Conservation (phyloP, 2,888 invertebrate species). For the Opisthograptis luteolata region DNA sequence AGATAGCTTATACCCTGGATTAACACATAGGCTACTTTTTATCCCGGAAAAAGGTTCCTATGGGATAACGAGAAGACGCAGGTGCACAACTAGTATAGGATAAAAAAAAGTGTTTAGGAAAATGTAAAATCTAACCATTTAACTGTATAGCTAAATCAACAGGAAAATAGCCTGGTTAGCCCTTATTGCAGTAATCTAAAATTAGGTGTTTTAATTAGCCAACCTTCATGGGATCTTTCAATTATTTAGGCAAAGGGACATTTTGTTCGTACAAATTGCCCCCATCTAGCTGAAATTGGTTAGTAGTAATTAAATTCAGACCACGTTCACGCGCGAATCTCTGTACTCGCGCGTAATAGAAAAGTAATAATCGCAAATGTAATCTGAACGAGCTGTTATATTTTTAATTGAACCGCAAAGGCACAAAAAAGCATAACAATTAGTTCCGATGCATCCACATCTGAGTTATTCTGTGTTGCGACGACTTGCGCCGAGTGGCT, state of each 20-base stretch:
- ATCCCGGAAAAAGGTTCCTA: no score
- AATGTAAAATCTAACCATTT: not conserved
- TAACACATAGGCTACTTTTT: no score
- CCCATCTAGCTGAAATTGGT: conserved; percentile 44
- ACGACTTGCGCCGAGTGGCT: no score
- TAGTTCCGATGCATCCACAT: no score
- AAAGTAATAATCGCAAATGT: not conserved
- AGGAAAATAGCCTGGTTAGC: conserved; percentile 5
- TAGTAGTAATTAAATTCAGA: conserved; percentile 36
- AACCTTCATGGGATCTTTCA: conserved; percentile 31
- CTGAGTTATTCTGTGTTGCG: no score
- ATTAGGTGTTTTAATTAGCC: conserved; percentile 42
- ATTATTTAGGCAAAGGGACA: conserved; percentile 32
- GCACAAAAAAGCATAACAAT: no score
- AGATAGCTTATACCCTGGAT: no score
- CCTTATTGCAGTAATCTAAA: conserved; percentile 20
- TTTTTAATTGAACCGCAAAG: no score
- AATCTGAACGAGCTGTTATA: not conserved
- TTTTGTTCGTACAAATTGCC: conserved; percentile 37
- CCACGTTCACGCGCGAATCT: conserved; percentile 27
- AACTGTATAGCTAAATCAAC: not conserved
- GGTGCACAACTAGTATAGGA: no score
- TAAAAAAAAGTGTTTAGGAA: no score
- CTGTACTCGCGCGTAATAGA: conserved; percentile 4
- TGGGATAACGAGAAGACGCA: no score